phyloP scores from a whole-genome alignment of 2,888 invertebrate genomes.

The Tiliacea aurago region DNA sequence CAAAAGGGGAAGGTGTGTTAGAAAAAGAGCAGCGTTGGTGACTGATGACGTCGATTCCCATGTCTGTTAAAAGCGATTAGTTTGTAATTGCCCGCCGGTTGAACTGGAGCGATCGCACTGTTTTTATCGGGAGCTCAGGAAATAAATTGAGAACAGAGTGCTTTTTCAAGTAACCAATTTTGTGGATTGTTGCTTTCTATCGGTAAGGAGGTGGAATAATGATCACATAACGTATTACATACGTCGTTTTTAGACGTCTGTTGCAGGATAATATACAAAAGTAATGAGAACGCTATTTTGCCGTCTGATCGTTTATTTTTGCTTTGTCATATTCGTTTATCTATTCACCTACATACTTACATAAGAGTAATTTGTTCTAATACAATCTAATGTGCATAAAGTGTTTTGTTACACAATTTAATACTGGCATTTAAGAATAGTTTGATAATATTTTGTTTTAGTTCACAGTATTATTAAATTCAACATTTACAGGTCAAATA shows the following conservation, averaged over 20 bases:
- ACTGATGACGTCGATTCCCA: constrained; percentile 79
- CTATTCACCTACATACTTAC: constrained; percentile 47
- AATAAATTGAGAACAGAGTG: constrained; percentile 60
- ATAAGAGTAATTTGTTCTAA: constrained; percentile 40
- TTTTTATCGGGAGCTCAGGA: constrained; percentile 54
- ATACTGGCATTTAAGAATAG: not conserved
- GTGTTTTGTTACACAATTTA: constrained; percentile 35
- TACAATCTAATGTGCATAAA: constrained; percentile 37
- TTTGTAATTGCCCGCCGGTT: constrained; percentile 64
- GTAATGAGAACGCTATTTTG: constrained; percentile 32
- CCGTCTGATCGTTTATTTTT: constrained; percentile 34
- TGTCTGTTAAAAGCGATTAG: constrained; percentile 76
- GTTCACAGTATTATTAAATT: constrained; percentile 21
- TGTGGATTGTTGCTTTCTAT: constrained; percentile 53
- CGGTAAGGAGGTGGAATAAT: constrained; percentile 30
- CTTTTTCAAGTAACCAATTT: constrained; percentile 56
- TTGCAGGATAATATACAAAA: constrained; percentile 35
- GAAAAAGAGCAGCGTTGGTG: constrained; percentile 75
- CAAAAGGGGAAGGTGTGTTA: constrained; percentile 76
- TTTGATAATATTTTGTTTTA: constrained; percentile 9
- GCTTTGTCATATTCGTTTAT: constrained; percentile 26
- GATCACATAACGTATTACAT: constrained; percentile 40
- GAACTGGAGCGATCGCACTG: constrained; percentile 56
- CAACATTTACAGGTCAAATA: constrained; percentile 28
- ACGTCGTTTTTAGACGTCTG: constrained; percentile 26